Base-by-base conservation (phyloP, 2,888 invertebrate species). In the Tipula lateralis region DNA sequence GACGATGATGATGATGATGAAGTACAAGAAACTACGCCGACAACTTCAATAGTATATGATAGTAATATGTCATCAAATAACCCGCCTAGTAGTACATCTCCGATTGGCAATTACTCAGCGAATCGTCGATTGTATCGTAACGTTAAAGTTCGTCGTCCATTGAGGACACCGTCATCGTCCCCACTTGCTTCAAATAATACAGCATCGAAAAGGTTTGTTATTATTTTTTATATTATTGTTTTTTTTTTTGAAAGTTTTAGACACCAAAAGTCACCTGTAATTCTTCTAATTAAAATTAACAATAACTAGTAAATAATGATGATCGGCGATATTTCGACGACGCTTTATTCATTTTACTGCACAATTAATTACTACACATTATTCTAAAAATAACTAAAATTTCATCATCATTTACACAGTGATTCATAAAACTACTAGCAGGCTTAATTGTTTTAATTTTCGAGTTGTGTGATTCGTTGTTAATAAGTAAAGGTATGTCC, bases 191-290 rank as follows among this genome's bases (percentile, higher is more conserved):
- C 87, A 87, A 88, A 87, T 87, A 87, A 89, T 86, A 87, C 88
- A 86, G 87, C 88, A 87, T 86, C 89, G 87, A 88, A 88, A 90
- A 90, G 90, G 90, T 90, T 90, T 90, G 89, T 90, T 82, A 30
- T 30, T 32, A n/a, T 30, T 82, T 82, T 82, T 30, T 29, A 29
- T 7, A 30, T 6, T 82, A 30, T 30, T 7, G 5, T 82, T 82
- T 82, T 30, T 30, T 82, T 82, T 82, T 80, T 29, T 82, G 13
- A 82, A 82, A 82, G 9, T 82, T 30, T 66, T 66, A 66, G 24
- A 24, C 66, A 12, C 16, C 44, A 66, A 66, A 19, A 24, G 9
- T 0, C 19, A 66, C 66, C 66, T 66, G 66, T 66, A 66, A 66
- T 9, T 66, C 24, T 66, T 24, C 66, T 66, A 66, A 66, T 66